Base-by-base conservation (phyloP, 2,888 invertebrate genomes). In the Trachelus tabidus region DNA sequence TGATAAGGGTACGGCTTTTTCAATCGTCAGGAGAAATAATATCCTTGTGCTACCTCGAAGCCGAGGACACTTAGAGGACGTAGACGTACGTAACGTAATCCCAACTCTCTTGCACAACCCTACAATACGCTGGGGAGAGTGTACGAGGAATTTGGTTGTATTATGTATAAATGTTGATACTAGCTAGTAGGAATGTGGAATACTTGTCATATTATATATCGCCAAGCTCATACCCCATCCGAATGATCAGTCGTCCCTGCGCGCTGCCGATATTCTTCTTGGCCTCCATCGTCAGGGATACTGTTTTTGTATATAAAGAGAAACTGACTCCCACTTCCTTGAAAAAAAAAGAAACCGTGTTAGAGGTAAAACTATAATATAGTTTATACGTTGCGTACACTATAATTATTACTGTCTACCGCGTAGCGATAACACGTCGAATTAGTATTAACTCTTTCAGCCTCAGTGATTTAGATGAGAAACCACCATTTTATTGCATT, bases 131-230 rank as follows among this genome's bases (percentile, higher is more conserved):
- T 56, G 56, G 71, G 34, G 71, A 71, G 31, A 71, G 31, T 71
- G 71, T 71, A 34, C 31, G 80, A 83, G 81, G 81, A 85, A 84
- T 83, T 87, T 85, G 87, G 82, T 88, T 89, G 85, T 90, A 88
- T 87, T 90, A 87, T 91, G 91, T 91, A 91, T 91, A 91, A 91
- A 91, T 91, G 90, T 91, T 89, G 87, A 91, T 91, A 91, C 83
- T 91, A 89, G 87, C 87, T 87, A 83, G 83, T 90, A 90, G 89
- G 83, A 87, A 88, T 89, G 88, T 88, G 87, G 86, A 86, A 88
- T 88, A 87, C 87, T 89, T 88, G 88, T 89, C 88, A 87, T 86
- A 85, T 85, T 84, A 71, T 81, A 84, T 79, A 83, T 81, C 76
- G 77, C 79, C 79, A 82, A 77, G 77, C 79, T 75, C 80, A 71